Evolutionary conservation across 2,888 invertebrate species (phyloP).

Genomic region (Tenodera sinensis): DNA sequence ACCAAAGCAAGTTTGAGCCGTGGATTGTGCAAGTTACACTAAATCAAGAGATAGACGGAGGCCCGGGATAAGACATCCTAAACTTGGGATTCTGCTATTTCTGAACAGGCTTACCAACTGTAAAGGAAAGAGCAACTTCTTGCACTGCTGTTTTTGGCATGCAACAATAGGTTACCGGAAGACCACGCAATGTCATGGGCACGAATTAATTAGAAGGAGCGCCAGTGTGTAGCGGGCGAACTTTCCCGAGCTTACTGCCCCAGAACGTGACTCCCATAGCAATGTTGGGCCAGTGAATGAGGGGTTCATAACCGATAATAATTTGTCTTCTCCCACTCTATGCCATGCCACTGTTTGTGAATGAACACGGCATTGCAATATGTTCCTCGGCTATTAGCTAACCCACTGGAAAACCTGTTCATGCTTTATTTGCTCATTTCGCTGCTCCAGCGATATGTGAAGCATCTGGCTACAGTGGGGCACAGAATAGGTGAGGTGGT

Average conservation of each 20-base stretch:
- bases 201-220: neutral
- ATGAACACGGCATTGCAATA: neutral
- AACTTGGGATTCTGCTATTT: too few relatives aligned
- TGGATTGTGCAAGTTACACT: too few relatives aligned
- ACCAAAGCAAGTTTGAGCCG: too few relatives aligned
- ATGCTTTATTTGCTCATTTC: neutral
- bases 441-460: neutral
- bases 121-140: neutral
- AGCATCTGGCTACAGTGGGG: too few relatives aligned
- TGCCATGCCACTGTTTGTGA: neutral
- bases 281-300: neutral
- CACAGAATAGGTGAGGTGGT: too few relatives aligned
- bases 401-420: neutral
- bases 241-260: neutral
- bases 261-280: neutral
- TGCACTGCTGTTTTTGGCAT: neutral
- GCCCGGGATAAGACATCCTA: too few relatives aligned
- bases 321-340: neutral
- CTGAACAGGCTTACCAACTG: too few relatives aligned
- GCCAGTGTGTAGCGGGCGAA: neutral
- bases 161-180: neutral
- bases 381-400: neutral
- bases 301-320: neutral
- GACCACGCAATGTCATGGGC: neutral
- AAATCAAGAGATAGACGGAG: too few relatives aligned